Evolutionary conservation across 2,888 invertebrate species (phyloP), one percentile per base, ranked within the genome.

Genomic region (Brenthis daphne): DNA sequence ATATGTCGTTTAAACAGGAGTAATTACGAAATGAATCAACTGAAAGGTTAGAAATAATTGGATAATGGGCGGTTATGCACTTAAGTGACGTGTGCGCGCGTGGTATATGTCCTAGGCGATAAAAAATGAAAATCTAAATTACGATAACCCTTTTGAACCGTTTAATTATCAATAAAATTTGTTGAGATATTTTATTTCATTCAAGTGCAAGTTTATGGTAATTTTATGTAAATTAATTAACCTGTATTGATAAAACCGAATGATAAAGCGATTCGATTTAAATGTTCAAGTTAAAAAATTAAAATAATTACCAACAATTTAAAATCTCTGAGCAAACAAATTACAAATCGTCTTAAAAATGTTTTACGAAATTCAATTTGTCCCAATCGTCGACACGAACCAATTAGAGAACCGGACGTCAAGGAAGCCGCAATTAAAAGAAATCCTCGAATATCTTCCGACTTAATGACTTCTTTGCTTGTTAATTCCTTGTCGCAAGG

Each of bases 401-500:
- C 92, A 92, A 92, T 92, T 92, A 92, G 87, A 85, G 86, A 84
- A 79, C 81, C 85, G 88, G 86, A 88, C 85, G 88, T 84, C 85
- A 84, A 86, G 85, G 86, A 89, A 87, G 84, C 91, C 90, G 83
- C 92, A 92, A 92, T 92, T 92, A 92, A 89, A 90, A 88, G 82
- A 80, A 88, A 90, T 89, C 87, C 92, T 89, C 91, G 82, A 90
- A 89, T 90, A 90, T 90, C 91, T 91, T 91, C 85, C 88, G 86
- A 87, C 89, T 88, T 92, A 90, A 92, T 92, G 92, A 92, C 90
- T 92, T 92, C 93, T 92, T 92, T 90, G 88, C 92, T 92, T 90
- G 92, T 92, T 92, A 92, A 92, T 92, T 90, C 88, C 88, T 90
- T 90, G 92, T 92, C 92, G 89, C 89, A 86, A 89, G 88, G 85